These are phyloP conservation scores for Cheirogaleus major DNA, from an alignment of 2,797 vertebrate genomes.

Conservation along the genomic window DNA sequence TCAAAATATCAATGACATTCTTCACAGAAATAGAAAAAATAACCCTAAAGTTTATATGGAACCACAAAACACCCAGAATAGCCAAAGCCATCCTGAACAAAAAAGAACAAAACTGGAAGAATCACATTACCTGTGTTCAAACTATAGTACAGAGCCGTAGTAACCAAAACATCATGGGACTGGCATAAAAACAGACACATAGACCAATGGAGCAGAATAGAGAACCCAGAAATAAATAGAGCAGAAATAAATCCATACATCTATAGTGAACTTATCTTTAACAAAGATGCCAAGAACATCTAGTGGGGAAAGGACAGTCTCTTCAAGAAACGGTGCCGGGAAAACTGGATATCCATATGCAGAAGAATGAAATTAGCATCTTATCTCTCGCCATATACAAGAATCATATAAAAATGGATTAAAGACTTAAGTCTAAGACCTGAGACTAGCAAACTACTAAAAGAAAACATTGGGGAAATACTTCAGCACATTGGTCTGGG, in stretches of 20 bases:
- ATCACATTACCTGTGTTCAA: neutral
- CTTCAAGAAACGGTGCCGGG: neutral
- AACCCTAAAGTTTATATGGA: neutral
- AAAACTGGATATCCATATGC: neutral
- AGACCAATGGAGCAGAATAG: neutral
- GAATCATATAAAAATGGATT: neutral
- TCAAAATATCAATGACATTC: neutral
- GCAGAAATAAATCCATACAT: neutral
- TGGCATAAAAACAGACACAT: neutral
- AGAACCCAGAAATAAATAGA: neutral
- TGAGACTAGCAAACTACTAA: neutral
- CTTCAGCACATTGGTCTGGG: neutral
- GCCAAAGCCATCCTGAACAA: neutral
- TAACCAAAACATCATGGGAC: neutral
- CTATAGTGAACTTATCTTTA: neutral
- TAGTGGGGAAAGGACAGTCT: neutral
- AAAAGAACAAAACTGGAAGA: neutral
- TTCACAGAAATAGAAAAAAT: neutral
- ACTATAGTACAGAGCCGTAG: neutral
- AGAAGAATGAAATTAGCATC: no score
- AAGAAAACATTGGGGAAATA: neutral
- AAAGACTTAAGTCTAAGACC: neutral
- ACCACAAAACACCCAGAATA: neutral
- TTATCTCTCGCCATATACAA: neutral
- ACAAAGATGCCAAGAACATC: neutral